A percentile compares a stretch with the other conserved stretches of the same genome.
Evolutionary conservation across 2,113 vertebrate species (phyloP).

Genomic region (Hippocampus abdominalis): DNA sequence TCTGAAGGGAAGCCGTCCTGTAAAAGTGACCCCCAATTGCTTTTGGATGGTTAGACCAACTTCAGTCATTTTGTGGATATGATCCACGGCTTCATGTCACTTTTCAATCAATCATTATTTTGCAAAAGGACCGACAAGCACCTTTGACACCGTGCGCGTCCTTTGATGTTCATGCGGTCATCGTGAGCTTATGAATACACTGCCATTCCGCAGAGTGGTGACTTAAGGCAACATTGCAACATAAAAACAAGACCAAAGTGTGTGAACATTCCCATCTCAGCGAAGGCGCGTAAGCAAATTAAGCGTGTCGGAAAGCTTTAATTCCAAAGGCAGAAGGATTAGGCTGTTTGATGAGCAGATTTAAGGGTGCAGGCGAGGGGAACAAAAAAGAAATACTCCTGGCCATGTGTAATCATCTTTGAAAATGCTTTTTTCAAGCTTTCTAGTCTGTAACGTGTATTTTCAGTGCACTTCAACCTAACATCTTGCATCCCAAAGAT

Average conservation of each 20-base stretch:
- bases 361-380: constrained; percentile 66
- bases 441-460: constrained; percentile 66
- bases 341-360: constrained; percentile 77
- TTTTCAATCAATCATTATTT: background rate
- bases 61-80: no score
- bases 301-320: constrained; percentile 76
- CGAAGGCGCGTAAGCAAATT: constrained; percentile 77
- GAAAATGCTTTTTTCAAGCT: constrained; percentile 71
- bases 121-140: background rate
- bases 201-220: constrained; percentile 31
- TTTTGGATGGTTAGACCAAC: background rate
- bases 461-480: constrained; percentile 68
- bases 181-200: constrained; percentile 45
- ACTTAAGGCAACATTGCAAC: constrained; percentile 49
- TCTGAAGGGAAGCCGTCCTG: background rate
- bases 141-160: constrained; percentile 6
- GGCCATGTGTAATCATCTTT: constrained; percentile 72
- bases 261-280: constrained; percentile 66
- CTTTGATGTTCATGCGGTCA: constrained; percentile 31
- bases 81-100: no score
- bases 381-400: constrained; percentile 71
- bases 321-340: constrained; percentile 72
- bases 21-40: background rate
- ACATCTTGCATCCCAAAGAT: constrained; percentile 67
- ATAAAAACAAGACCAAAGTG: constrained; percentile 67